Evolutionary conservation across 2,888 invertebrate genomes (phyloP).

Genomic region (Gibbula magus): DNA sequence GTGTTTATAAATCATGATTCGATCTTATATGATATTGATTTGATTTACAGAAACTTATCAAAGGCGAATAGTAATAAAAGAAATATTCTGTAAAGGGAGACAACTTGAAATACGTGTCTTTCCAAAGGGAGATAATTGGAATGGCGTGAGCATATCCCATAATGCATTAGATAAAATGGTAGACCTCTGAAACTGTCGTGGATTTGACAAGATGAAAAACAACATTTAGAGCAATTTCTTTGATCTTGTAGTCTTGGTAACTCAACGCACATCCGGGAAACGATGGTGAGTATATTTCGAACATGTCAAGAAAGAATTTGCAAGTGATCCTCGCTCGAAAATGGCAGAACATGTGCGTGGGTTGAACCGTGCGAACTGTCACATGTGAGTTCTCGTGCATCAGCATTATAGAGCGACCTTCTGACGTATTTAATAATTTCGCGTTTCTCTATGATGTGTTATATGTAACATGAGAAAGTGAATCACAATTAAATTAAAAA

Average conservation of each 20-base stretch:
- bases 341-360: background rate
- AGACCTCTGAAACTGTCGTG: background rate
- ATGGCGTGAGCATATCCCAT: background rate
- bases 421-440: too few species aligned
- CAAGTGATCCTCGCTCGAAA: background rate
- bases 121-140: background rate
- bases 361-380: slow-evolving; percentile 7
- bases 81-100: background rate
- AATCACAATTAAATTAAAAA: too few species aligned
- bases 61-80: too few species aligned
- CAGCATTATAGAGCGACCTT: too few species aligned
- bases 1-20: too few species aligned
- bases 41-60: too few species aligned
- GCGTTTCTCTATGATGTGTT: too few species aligned
- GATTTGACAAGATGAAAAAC: background rate
- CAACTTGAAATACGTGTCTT: too few species aligned
- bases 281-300: background rate
- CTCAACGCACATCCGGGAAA: background rate
- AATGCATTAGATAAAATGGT: background rate
- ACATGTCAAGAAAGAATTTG: background rate
- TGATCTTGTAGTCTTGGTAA: background rate
- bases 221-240: background rate
- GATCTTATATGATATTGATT: too few species aligned
- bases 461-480: too few species aligned
- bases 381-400: background rate